Conservation (phyloP, 2,888 invertebrate genomes). For the Rhagonycha lutea region DNA sequence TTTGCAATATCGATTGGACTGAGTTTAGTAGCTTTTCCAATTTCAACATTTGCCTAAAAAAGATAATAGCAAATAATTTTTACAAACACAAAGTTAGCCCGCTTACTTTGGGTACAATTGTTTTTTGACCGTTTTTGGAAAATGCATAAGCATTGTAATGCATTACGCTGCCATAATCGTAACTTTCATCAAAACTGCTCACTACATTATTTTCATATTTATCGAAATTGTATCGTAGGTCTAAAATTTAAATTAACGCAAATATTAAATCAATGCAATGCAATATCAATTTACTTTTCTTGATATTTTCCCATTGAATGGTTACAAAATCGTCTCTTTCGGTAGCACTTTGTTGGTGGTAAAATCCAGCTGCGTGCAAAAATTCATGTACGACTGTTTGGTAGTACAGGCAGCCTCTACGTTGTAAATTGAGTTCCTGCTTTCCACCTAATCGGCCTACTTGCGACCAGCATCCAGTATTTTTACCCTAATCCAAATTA, state of each 20-base stretch:
- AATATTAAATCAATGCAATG: too few species aligned
- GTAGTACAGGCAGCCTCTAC: conserved; percentile 42
- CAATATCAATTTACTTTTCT: conserved; percentile 54
- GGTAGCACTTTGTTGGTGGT: conserved; percentile 82
- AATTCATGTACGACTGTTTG: conserved; percentile 78
- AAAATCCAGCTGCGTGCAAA: conserved; percentile 80
- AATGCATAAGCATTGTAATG: conserved; percentile 73
- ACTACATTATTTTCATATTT: conserved; percentile 68
- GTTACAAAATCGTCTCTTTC: conserved; percentile 77
- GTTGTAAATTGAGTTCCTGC: conserved; percentile 13
- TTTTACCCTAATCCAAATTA: neutral
- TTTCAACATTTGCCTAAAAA: conserved; percentile 51
- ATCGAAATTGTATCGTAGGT: conserved; percentile 64
- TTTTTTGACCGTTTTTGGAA: conserved; percentile 67
- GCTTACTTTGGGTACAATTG: conserved; percentile 64
- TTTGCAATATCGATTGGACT: conserved; percentile 63
- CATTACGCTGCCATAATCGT: conserved; percentile 75
- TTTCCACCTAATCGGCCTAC: conserved; percentile 2
- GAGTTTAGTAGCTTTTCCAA: conserved; percentile 63
- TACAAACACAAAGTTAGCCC: neutral
- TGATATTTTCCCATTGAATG: conserved; percentile 75
- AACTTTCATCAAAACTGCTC: conserved; percentile 68
- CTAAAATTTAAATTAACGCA: conserved; percentile 42
- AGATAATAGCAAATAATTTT: too few species aligned
- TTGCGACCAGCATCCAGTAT: neutral